Percentiles rank a stretch among this genome's conserved stretches.
These are phyloP conservation scores for Chloropsis cyanopogon DNA, from an alignment of 2,113 vertebrate genomes.

Conservation along the genomic window DNA sequence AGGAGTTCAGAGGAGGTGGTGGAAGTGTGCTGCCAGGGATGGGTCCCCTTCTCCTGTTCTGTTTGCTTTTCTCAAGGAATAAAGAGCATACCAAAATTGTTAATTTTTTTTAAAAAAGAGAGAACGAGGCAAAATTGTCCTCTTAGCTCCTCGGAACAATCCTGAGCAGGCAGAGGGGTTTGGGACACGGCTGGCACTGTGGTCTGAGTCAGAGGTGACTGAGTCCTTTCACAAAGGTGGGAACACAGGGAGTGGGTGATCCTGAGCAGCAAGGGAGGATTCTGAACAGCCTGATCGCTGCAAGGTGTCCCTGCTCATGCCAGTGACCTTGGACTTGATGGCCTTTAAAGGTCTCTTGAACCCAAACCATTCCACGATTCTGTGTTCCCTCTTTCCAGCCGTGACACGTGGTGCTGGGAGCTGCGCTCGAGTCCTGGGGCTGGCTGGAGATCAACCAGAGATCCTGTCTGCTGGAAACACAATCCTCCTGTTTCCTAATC, in stretches of 20 bases:
- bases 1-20: not conserved
- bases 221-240: not conserved
- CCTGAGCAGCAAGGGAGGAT: not conserved
- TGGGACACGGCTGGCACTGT: not conserved
- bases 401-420: rapidly evolving
- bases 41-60: not conserved
- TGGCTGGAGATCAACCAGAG: constrained; percentile 22
- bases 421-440: rapidly evolving
- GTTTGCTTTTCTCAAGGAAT: not conserved
- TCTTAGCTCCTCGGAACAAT: not conserved
- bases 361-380: not conserved
- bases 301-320: not conserved
- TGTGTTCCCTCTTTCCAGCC: not conserved
- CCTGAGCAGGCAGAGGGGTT: not conserved
- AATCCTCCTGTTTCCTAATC: constrained; percentile 32
- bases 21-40: rapidly evolving
- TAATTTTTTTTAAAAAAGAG: not conserved
- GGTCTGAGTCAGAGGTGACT: not conserved
- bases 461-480: constrained; percentile 33
- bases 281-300: not conserved
- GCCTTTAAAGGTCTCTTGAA: not conserved
- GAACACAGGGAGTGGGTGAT: rapidly evolving
- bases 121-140: not conserved
- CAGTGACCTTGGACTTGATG: not conserved
- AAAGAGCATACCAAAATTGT: not conserved